Conservation (phyloP, 1,140 invertebrate species). For the Spodoptera litura region DNA sequence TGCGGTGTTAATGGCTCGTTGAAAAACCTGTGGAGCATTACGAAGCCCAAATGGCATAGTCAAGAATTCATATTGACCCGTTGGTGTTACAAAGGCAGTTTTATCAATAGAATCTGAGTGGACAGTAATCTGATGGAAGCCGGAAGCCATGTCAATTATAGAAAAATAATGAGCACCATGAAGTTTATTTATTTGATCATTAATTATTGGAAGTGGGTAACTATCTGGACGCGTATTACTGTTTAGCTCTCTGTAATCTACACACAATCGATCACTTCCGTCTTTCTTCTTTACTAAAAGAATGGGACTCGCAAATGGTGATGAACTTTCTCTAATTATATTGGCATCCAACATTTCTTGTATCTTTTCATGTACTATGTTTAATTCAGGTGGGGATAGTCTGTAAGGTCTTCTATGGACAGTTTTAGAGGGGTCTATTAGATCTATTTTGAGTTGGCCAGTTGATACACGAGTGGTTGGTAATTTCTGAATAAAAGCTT, state of each 20-base stretch:
- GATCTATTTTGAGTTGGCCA: slow-evolving; percentile 19
- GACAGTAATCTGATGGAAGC: slow-evolving; percentile 77
- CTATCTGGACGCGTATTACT: slow-evolving; percentile 62
- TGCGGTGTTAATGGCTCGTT: slow-evolving; percentile 58
- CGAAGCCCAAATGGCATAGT: slow-evolving; percentile 46
- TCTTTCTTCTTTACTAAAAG: slow-evolving; percentile 21
- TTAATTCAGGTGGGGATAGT: slow-evolving; percentile 11
- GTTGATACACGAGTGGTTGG: slow-evolving; percentile 10
- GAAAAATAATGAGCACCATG: slow-evolving; percentile 50
- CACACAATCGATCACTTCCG: slow-evolving; percentile 53
- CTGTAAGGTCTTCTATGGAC: slow-evolving; percentile 27
- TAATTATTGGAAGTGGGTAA: slow-evolving; percentile 84
- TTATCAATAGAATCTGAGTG: slow-evolving; percentile 50
- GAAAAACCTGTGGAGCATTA: slow-evolving; percentile 67
- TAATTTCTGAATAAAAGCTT: slow-evolving; percentile 4
- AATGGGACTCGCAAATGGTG: slow-evolving; percentile 32
- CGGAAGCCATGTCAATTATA: slow-evolving; percentile 72
- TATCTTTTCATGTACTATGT: slow-evolving; percentile 19
- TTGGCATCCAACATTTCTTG: slow-evolving; percentile 31
- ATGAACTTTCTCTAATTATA: slow-evolving; percentile 38
- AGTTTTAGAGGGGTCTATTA: slow-evolving; percentile 25
- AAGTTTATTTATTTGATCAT: slow-evolving; percentile 75
- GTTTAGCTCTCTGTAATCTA: slow-evolving; percentile 29
- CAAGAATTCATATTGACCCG: slow-evolving; percentile 67
- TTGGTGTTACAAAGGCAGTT: slow-evolving; percentile 77